Percentiles rank a stretch among this genome's conserved stretches.
These are phyloP conservation scores for Arctocebus calabarensis DNA, from an alignment of 2,797 vertebrate species.

Conservation along the genomic window DNA sequence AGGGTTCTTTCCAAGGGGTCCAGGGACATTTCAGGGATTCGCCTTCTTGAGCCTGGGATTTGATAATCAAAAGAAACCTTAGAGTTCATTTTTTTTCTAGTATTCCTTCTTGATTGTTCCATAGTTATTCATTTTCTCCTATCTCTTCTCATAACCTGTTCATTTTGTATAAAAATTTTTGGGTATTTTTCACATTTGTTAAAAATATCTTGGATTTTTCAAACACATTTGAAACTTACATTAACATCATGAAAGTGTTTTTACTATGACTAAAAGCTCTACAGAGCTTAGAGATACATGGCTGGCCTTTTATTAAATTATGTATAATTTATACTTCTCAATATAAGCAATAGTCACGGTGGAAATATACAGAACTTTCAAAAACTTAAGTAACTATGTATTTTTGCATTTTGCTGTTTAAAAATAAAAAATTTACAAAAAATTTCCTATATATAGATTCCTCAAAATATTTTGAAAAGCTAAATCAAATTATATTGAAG, in stretches of 20 bases:
- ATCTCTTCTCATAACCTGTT: not conserved
- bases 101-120: not conserved
- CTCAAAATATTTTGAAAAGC: not conserved
- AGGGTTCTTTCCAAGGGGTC: not conserved
- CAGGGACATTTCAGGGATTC: not conserved
- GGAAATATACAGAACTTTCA: not conserved
- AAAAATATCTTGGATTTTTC: not conserved
- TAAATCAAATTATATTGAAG: not conserved
- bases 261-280: constrained; percentile 35
- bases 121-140: not conserved
- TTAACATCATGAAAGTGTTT: constrained; percentile 38
- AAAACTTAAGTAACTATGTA: not conserved
- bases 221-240: constrained; percentile 11
- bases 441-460: not conserved
- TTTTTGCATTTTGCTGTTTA: constrained; percentile 22
- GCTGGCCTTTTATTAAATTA: not conserved
- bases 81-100: not conserved
- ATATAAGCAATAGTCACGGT: not conserved
- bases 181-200: not conserved
- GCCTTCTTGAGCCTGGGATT: not conserved
- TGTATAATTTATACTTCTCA: not conserved
- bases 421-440: constrained; percentile 35
- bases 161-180: constrained; percentile 37
- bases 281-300: not conserved
- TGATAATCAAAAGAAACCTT: not conserved